Evolutionary conservation across 2,113 vertebrate species (phyloP), one percentile per base, ranked within the genome.

Genomic region (Tonatia bakeri): DNA sequence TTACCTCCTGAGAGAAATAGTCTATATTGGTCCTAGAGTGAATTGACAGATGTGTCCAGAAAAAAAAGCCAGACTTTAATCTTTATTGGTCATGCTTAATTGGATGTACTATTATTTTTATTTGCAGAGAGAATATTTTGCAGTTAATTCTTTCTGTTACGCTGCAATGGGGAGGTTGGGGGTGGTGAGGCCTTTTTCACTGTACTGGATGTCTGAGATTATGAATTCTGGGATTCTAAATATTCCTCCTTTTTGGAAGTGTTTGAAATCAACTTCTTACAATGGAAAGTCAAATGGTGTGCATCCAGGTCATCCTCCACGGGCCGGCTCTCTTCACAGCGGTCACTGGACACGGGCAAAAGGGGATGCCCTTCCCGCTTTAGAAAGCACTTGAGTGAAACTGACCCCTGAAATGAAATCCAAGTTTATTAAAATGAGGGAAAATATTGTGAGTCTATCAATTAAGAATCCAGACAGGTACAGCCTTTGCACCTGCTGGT

Each of bases 61-160:
- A 96, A 94, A 93, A 97, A 96, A 91, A 97, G 94, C 26, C 64
- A 86, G 52, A 94, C 85, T 94, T 95, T 97, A 97, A 97, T 98
- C 97, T 97, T 97, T 95, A 96, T 97, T 95, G 95, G 96, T 97
- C 95, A 96, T 96, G 96, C 96, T 97, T 97, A 97, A 97, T 97
- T 97, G 97, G 84, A 95, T 96, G 45, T 67, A 97, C 76, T 96
- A 67, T 97, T 96, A 93, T 81, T 95, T 94, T 96, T 97, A 95
- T 96, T 94, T 94, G 80, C 87, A 96, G 91, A 97, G 90, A 96
- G 85, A 95, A 75, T 95, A 95, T 87, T 97, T 94, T 94, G 77
- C 80, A 79, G 90, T 91, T 97, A 96, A 95, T 96, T 96, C 94
- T 95, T 94, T 96, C 75, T 80, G 56, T 52, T 79, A 70, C n/a